phyloP scores from a whole-genome alignment of 23 tunicate species.

The Diplosoma virens region DNA sequence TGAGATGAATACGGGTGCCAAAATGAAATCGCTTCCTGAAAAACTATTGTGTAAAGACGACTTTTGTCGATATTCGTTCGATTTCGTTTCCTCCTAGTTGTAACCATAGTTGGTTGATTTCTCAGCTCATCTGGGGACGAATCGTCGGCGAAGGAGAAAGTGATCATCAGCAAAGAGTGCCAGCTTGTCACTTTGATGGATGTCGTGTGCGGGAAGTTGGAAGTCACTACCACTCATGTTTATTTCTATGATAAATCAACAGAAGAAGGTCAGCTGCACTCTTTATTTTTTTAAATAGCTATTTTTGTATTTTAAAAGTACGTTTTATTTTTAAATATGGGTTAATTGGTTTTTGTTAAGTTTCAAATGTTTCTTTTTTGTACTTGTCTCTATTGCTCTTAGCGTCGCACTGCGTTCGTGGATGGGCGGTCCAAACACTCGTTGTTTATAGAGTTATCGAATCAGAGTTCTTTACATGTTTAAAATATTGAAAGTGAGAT shows the following conservation, averaged over 20 bases:
- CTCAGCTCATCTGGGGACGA: constrained; percentile 38
- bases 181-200: constrained; percentile 94
- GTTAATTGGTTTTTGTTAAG: no score
- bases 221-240: constrained; percentile 85
- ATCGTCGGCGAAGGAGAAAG: constrained; percentile 68
- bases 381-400: not conserved
- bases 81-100: not conserved
- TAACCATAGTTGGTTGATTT: not conserved
- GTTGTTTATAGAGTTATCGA: no score
- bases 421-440: no score
- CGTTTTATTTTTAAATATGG: no score
- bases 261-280: constrained; percentile 76
- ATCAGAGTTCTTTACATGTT: not conserved
- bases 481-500: not conserved
- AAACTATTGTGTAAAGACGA: not conserved
- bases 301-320: no score
- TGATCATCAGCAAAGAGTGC: constrained; percentile 57
- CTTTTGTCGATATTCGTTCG: not conserved
- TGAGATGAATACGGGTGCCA: no score
- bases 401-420: not conserved
- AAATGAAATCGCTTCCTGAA: not conserved
- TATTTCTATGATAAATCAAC: constrained; percentile 79
- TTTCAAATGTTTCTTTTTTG: not conserved
- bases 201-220: constrained; percentile 72
- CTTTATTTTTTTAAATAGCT: no score